Conservation (phyloP, 2,113 vertebrate species). For the Gobiocypris rarus region DNA sequence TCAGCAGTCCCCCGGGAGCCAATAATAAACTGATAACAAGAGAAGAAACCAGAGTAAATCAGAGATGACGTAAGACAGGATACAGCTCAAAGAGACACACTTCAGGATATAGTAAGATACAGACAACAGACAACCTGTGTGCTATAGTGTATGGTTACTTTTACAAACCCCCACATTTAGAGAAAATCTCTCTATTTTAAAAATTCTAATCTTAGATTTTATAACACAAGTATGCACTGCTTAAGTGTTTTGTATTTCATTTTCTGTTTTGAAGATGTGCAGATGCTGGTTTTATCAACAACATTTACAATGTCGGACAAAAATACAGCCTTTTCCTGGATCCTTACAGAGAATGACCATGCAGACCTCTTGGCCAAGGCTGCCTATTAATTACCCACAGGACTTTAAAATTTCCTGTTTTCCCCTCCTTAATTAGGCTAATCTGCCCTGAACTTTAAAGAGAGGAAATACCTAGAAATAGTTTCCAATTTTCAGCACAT, state of each 20-base stretch:
- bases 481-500: slow-evolving; percentile 76
- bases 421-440: slow-evolving; percentile 79
- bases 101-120: background rate
- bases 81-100: slow-evolving; percentile 41
- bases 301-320: background rate
- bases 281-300: slow-evolving; percentile 3
- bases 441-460: slow-evolving; percentile 71
- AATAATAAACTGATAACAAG: slow-evolving; percentile 65
- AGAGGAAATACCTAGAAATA: slow-evolving; percentile 81
- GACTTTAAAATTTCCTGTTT: slow-evolving; percentile 85
- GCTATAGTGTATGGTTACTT: background rate
- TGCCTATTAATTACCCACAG: slow-evolving; percentile 81
- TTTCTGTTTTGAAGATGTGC: slow-evolving; percentile 25
- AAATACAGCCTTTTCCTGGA: slow-evolving; percentile 66
- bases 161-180: background rate
- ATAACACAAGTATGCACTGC: background rate
- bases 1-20: slow-evolving; percentile 56
- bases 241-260: slow-evolving; percentile 11
- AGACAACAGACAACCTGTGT: background rate
- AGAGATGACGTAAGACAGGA: slow-evolving; percentile 62
- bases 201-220: background rate
- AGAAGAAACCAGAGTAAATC: slow-evolving; percentile 64
- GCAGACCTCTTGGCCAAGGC: slow-evolving; percentile 73
- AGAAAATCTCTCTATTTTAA: background rate
- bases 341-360: slow-evolving; percentile 65